Conservation (phyloP, 2,888 invertebrate genomes). For the Masnerella sp. region DNA sequence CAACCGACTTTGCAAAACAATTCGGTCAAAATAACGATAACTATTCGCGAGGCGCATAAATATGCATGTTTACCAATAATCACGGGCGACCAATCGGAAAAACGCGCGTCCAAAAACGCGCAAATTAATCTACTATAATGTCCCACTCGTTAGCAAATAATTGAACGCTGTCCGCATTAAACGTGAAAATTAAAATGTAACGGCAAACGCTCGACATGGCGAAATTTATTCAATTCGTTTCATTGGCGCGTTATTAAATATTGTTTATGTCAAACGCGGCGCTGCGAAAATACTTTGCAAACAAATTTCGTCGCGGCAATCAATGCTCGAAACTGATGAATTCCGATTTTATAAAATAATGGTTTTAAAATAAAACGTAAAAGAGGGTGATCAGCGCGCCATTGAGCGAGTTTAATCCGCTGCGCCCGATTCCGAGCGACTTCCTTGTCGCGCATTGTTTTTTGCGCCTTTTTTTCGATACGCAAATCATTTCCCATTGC, state of each 20-base stretch:
- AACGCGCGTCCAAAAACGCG: slow-evolving; percentile 18
- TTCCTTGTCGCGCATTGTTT: slow-evolving; percentile 35
- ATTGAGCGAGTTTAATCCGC: slow-evolving; percentile 54
- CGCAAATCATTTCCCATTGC: slow-evolving; percentile 31
- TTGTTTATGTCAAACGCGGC: slow-evolving; percentile 56
- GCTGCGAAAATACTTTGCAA: slow-evolving; percentile 49
- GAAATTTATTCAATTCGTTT: slow-evolving; percentile 57
- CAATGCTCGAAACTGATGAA: slow-evolving; percentile 57
- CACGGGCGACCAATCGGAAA: slow-evolving; percentile 23
- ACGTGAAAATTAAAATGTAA: slow-evolving; percentile 53
- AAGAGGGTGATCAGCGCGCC: slow-evolving; percentile 55
- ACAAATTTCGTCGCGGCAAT: slow-evolving; percentile 53
- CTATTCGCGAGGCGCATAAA: slow-evolving; percentile 19
- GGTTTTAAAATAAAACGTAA: slow-evolving; percentile 55
- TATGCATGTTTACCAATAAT: slow-evolving; percentile 31
- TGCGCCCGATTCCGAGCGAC: slow-evolving; percentile 40
- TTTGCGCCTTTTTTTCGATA: slow-evolving; percentile 18
- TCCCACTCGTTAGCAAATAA: slow-evolving; percentile 54
- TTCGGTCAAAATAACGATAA: slow-evolving; percentile 10
- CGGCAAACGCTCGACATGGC: slow-evolving; percentile 44
- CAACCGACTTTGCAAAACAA: slow-evolving; percentile 6
- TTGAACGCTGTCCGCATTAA: slow-evolving; percentile 56
- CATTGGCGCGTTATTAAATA: slow-evolving; percentile 52
- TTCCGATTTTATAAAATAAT: slow-evolving; percentile 59
- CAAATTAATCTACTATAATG: slow-evolving; percentile 55